Conservation (phyloP, 2,113 vertebrate species). For the Eudyptes chrysolophus region DNA sequence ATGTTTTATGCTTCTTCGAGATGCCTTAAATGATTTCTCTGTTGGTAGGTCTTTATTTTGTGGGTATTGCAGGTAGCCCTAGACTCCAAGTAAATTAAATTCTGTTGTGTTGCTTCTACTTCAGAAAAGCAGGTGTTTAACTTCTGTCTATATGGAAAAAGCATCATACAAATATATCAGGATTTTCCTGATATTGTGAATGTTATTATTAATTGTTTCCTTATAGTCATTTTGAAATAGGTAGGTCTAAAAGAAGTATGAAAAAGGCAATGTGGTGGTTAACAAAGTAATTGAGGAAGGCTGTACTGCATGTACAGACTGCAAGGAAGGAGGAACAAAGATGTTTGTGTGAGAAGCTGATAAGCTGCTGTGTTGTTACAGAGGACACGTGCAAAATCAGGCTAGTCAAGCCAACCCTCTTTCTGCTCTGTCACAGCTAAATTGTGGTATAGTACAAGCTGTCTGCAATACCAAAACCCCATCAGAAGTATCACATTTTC, state of each 20-base stretch:
- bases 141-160: neutral
- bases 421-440: neutral
- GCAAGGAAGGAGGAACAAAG: neutral
- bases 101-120: neutral
- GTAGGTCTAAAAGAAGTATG: neutral
- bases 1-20: neutral
- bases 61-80: slow-evolving; percentile 3
- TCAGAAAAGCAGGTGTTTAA: neutral
- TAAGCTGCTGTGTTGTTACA: neutral
- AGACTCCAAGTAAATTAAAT: slow-evolving; percentile 1
- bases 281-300: neutral
- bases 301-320: neutral
- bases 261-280: neutral
- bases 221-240: neutral
- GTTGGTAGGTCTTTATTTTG: neutral
- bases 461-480: neutral
- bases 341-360: neutral
- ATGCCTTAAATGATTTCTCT: neutral
- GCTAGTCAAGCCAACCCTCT: neutral
- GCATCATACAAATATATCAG: neutral
- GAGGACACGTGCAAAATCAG: neutral
- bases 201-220: neutral
- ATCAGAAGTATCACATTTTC: neutral
- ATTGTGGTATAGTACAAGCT: neutral
- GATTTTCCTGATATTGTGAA: neutral